A percentile compares a stretch with the other conserved stretches of the same genome.
phyloP scores from a whole-genome alignment of 1,140 invertebrate genomes.

The Goniozus legneri region DNA sequence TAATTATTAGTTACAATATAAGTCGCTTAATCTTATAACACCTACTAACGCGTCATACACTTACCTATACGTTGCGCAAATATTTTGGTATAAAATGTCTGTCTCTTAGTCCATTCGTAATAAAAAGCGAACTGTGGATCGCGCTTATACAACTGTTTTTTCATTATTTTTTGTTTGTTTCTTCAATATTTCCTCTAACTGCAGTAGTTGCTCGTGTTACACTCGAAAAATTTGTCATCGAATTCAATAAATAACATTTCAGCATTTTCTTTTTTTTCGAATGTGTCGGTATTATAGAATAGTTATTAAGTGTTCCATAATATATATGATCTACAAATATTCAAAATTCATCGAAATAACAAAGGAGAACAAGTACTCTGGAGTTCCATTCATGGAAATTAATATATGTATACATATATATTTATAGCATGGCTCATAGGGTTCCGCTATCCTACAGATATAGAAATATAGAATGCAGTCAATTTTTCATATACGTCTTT shows the following conservation, averaged over 20 bases:
- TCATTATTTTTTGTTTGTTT: not conserved
- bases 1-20: not conserved
- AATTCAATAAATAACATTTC: not conserved
- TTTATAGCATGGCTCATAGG: slow-evolving; percentile 16
- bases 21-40: slow-evolving; percentile 15
- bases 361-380: slow-evolving; percentile 16
- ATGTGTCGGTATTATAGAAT: slow-evolving; percentile 11
- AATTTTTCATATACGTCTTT: slow-evolving; percentile 14
- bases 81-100: slow-evolving; percentile 39
- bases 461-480: slow-evolving; percentile 38
- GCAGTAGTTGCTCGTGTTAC: slow-evolving; percentile 12
- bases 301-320: slow-evolving; percentile 15
- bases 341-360: slow-evolving; percentile 36
- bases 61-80: slow-evolving; percentile 21
- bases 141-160: slow-evolving; percentile 9
- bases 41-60: slow-evolving; percentile 14
- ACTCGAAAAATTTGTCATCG: not conserved
- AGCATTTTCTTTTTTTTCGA: no score
- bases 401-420: slow-evolving; percentile 27
- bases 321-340: slow-evolving; percentile 40
- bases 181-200: slow-evolving; percentile 10
- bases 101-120: slow-evolving; percentile 20
- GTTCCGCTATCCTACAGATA: slow-evolving; percentile 33
- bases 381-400: slow-evolving; percentile 17
- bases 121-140: slow-evolving; percentile 21